Evolutionary conservation across 2,113 vertebrate genomes (phyloP).

Genomic region (Drymodes brunneopygia): DNA sequence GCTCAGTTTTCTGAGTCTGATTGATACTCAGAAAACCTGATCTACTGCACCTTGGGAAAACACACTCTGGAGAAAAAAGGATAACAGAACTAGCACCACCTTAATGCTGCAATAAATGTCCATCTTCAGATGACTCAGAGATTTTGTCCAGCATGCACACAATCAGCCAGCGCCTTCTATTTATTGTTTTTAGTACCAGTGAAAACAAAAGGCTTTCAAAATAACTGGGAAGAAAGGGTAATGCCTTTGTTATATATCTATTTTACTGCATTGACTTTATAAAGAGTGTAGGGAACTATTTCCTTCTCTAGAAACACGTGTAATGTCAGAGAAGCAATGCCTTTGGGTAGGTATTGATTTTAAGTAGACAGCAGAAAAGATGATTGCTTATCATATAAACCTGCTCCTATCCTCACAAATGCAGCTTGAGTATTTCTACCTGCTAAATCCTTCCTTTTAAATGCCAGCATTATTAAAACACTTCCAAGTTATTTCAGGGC

Average conservation of each 20-base stretch:
- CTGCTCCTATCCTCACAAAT: neutral
- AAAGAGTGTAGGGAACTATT: neutral
- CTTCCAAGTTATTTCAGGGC: neutral
- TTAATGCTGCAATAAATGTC: neutral
- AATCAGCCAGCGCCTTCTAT: neutral
- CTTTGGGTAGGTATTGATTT: neutral
- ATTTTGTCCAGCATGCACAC: neutral
- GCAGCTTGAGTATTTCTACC: neutral
- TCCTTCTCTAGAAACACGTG: neutral
- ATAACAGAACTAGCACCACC: neutral
- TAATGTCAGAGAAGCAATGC: neutral
- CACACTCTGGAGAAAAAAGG: neutral
- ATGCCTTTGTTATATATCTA: neutral
- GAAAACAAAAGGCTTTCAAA: neutral
- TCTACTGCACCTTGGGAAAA: neutral
- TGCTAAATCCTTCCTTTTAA: neutral
- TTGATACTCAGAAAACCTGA: neutral
- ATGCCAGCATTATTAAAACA: neutral
- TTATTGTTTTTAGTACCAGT: neutral
- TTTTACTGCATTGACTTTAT: neutral
- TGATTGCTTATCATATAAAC: neutral
- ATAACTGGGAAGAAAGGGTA: neutral
- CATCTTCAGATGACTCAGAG: neutral
- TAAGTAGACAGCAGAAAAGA: neutral
- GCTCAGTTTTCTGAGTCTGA: neutral